Conservation (phyloP, 2,888 invertebrate species). For the Trichacis sp. region DNA sequence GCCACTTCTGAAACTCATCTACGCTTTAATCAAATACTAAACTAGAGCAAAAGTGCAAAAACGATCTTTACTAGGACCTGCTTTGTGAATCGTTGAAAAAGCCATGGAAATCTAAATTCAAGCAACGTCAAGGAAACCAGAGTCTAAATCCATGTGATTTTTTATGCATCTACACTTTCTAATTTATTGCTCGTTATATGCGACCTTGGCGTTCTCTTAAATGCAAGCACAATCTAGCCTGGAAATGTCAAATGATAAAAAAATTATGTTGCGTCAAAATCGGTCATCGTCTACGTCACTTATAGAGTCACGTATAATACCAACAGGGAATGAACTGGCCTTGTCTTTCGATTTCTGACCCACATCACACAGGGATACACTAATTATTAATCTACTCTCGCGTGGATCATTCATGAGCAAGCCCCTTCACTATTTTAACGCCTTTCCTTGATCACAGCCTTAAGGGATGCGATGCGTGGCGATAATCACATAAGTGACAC, state of each 20-base stretch:
- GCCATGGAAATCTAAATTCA: no score
- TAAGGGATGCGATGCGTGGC: constrained; percentile 49
- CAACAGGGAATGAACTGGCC: background rate
- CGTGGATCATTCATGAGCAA: background rate
- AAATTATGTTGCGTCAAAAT: background rate
- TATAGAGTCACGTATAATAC: constrained; percentile 1
- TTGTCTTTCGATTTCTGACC: background rate
- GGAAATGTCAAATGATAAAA: no score
- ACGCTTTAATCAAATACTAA: background rate
- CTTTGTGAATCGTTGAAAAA: no score
- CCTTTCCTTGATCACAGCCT: constrained; percentile 56
- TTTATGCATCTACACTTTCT: no score
- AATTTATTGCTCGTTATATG: no score
- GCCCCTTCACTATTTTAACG: background rate
- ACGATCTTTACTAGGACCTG: no score
- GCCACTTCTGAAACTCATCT: constrained; percentile 12
- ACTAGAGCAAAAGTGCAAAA: background rate
- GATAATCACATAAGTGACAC: constrained; percentile 14
- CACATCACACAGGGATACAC: background rate
- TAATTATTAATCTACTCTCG: constrained; percentile 5
- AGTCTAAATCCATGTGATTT: no score
- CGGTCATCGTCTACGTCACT: background rate
- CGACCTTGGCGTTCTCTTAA: no score
- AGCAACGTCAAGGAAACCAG: no score
- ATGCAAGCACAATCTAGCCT: no score